A percentile compares a stretch with the other conserved stretches of the same genome.
phyloP scores from a whole-genome alignment of 64 coral and sea anemone species.

The Anthopleura sola region DNA sequence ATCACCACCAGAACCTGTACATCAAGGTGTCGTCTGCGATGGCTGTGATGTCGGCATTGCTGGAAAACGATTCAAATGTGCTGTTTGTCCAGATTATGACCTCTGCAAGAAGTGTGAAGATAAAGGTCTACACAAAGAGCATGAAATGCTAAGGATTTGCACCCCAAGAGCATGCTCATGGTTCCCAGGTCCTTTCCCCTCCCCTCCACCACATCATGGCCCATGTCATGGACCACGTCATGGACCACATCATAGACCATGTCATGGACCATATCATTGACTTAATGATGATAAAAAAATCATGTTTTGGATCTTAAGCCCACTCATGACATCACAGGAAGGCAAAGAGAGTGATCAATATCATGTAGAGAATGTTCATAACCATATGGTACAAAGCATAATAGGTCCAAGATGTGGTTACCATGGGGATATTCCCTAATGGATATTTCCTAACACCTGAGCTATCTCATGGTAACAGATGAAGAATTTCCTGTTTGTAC shows the following conservation, averaged over 20 bases:
- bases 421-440: neutral
- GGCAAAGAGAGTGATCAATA: neutral
- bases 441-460: neutral
- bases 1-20: slow-evolving; percentile 23
- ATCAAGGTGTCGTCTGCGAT: slow-evolving; percentile 78
- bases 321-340: slow-evolving; percentile 18
- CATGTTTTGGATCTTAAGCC: neutral
- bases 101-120: slow-evolving; percentile 84
- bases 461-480: neutral
- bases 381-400: neutral
- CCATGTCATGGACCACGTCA: neutral
- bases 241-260: slow-evolving; percentile 52
- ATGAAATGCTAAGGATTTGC: slow-evolving; percentile 84
- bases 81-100: slow-evolving; percentile 85
- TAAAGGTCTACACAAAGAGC: slow-evolving; percentile 84
- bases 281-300: neutral
- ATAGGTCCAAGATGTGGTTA: neutral
- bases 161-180: slow-evolving; percentile 43
- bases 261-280: too few species aligned
- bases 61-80: slow-evolving; percentile 92
- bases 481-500: neutral
- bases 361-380: neutral
- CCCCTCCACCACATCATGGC: neutral
- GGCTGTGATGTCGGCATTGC: slow-evolving; percentile 54
- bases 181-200: slow-evolving; percentile 15